Evolutionary conservation across 2,797 vertebrate species (phyloP).

Genomic region (Varecia variegata): DNA sequence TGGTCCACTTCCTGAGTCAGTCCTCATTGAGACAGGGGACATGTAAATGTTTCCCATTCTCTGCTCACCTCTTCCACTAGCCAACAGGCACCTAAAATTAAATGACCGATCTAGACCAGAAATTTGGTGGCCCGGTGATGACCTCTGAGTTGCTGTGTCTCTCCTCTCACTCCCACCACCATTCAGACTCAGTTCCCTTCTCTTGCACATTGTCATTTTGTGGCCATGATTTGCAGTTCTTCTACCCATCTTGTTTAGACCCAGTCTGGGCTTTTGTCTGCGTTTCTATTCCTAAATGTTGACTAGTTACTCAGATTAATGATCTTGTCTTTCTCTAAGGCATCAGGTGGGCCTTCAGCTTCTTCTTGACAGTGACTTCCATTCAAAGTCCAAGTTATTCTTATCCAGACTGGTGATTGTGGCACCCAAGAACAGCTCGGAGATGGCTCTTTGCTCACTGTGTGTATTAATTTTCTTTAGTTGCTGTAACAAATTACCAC

Average conservation of each 20-base stretch:
- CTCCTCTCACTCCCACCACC: rapidly evolving
- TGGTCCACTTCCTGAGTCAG: background rate
- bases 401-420: background rate
- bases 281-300: background rate
- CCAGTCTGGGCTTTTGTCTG: background rate
- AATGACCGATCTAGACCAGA: background rate
- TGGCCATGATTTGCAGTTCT: background rate
- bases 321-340: background rate
- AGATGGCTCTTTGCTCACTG: background rate
- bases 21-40: background rate
- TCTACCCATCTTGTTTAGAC: background rate
- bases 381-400: background rate
- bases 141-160: background rate
- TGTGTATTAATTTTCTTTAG: background rate
- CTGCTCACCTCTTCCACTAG: background rate
- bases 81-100: background rate
- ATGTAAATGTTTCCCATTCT: background rate
- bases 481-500: background rate
- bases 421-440: background rate
- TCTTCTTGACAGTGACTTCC: background rate
- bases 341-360: background rate
- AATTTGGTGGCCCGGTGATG: background rate
- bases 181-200: background rate
- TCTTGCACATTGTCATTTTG: rapidly evolving
- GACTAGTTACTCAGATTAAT: background rate